A percentile compares a stretch with the other conserved stretches of the same genome.
These are phyloP conservation scores for Blastobasis adustella DNA, from an alignment of 2,888 invertebrate genomes.

Conservation along the genomic window DNA sequence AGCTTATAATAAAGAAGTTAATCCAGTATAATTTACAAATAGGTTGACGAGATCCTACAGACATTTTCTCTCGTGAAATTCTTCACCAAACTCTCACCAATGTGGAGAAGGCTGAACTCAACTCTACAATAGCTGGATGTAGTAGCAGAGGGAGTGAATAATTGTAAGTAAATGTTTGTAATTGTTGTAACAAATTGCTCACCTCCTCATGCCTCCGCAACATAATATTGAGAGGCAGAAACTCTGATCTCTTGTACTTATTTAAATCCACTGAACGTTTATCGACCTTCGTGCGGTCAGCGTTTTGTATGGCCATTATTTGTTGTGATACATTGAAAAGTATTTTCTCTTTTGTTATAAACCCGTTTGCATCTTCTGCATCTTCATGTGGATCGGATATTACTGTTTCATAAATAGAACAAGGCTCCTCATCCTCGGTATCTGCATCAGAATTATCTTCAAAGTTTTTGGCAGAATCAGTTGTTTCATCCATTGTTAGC, in stretches of 20 bases:
- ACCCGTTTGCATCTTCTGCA: too few relatives aligned
- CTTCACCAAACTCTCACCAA: not conserved
- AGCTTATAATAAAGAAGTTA: too few relatives aligned
- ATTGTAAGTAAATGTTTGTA: not conserved
- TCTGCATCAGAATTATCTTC: too few relatives aligned
- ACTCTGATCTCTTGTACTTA: constrained; percentile 23
- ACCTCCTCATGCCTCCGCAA: constrained; percentile 30
- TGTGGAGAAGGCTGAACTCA: not conserved
- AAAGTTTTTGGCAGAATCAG: too few relatives aligned
- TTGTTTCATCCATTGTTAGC: too few relatives aligned
- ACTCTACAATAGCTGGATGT: not conserved
- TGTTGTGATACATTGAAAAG: constrained; percentile 39
- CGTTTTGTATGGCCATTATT: constrained; percentile 44
- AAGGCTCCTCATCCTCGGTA: too few relatives aligned
- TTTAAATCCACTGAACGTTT: constrained; percentile 10
- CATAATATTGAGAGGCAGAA: constrained; percentile 33
- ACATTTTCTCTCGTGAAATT: too few relatives aligned
- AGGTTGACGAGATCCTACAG: too few relatives aligned
- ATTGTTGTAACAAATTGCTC: not conserved
- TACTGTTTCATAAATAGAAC: too few relatives aligned
- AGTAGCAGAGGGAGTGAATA: not conserved
- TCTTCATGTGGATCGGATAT: too few relatives aligned
- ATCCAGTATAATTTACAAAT: too few relatives aligned
- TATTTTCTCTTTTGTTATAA: constrained; percentile 19
- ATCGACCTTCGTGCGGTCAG: constrained; percentile 29